Conservation (phyloP, 2,888 invertebrate species). For the Nomada lathburiana region DNA sequence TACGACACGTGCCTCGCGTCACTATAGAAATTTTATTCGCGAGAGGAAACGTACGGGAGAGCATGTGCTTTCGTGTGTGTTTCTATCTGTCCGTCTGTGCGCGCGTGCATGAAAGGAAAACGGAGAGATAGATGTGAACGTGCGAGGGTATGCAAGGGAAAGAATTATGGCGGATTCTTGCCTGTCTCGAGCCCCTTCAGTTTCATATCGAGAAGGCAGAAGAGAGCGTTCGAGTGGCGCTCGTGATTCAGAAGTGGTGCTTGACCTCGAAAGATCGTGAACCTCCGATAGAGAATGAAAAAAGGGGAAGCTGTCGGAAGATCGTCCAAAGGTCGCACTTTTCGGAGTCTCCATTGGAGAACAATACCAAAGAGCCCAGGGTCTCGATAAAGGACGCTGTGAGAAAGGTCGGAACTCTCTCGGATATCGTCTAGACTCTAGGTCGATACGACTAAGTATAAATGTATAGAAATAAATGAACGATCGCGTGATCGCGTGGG, state of each 20-base stretch:
- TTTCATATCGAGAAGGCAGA: slow-evolving; percentile 52
- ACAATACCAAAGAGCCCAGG: slow-evolving; percentile 82
- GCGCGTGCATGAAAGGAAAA: slow-evolving; percentile 16
- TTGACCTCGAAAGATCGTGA: slow-evolving; percentile 58
- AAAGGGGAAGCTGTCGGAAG: slow-evolving; percentile 26
- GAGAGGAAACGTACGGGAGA: slow-evolving; percentile 4
- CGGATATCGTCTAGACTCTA: slow-evolving; percentile 24
- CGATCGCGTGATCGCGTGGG: too few relatives aligned
- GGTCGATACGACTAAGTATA: slow-evolving; percentile 29
- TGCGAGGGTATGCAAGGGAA: slow-evolving; percentile 40
- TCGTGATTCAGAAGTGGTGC: slow-evolving; percentile 63
- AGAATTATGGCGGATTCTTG: slow-evolving; percentile 49
- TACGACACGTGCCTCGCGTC: slow-evolving; percentile 53
- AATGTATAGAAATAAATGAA: not conserved
- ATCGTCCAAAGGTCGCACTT: slow-evolving; percentile 59
- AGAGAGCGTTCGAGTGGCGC: slow-evolving; percentile 65
- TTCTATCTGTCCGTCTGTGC: slow-evolving; percentile 4
- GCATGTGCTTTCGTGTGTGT: slow-evolving; percentile 3
- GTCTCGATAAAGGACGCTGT: slow-evolving; percentile 76
- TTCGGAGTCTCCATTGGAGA: slow-evolving; percentile 73
- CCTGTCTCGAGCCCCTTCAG: slow-evolving; percentile 49
- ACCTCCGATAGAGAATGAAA: slow-evolving; percentile 17
- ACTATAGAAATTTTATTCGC: slow-evolving; percentile 48
- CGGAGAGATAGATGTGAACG: slow-evolving; percentile 17
- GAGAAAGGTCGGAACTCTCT: slow-evolving; percentile 48